These are phyloP conservation scores for Gymnodraco acuticeps DNA, from an alignment of 2,797 vertebrate genomes.

Conservation along the genomic window DNA sequence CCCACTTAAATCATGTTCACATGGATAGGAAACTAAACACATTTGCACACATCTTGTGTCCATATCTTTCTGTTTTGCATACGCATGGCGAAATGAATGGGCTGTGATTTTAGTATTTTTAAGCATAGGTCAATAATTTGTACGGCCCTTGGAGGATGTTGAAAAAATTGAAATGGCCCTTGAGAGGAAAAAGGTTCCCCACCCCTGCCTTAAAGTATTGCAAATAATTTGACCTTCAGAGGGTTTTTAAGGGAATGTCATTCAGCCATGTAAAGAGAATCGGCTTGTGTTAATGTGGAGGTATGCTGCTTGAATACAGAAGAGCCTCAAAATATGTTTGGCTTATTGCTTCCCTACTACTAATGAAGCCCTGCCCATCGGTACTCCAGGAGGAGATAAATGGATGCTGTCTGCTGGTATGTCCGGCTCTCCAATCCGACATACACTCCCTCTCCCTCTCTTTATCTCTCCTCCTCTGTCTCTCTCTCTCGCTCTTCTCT, in stretches of 20 bases:
- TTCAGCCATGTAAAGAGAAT: slow-evolving; percentile 82
- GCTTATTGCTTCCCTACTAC: slow-evolving; percentile 63
- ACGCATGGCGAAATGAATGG: too few species aligned
- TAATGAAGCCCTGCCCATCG: slow-evolving; percentile 74
- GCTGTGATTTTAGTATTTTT: too few species aligned
- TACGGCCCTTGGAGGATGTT: too few species aligned
- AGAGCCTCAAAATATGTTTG: slow-evolving; percentile 65
- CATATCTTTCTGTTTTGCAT: too few species aligned
- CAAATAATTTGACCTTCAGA: slow-evolving; percentile 78
- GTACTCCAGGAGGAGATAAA: slow-evolving; percentile 77
- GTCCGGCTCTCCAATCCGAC: slow-evolving; percentile 69
- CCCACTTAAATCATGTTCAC: too few species aligned
- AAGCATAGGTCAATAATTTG: too few species aligned
- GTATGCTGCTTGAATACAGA: slow-evolving; percentile 72
- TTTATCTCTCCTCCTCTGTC: neutral
- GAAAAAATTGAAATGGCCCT: too few species aligned
- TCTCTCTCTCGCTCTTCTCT: slow-evolving; percentile 34
- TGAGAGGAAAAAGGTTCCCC: too few species aligned
- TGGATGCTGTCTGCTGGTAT: slow-evolving; percentile 74
- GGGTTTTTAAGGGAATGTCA: slow-evolving; percentile 75
- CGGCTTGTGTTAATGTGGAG: slow-evolving; percentile 78
- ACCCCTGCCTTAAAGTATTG: slow-evolving; percentile 49
- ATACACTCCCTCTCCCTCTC: slow-evolving; percentile 33
- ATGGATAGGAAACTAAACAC: too few species aligned
- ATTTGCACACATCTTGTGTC: too few species aligned